Percentiles rank a stretch among this genome's conserved stretches.
phyloP scores from a whole-genome alignment of 1,140 invertebrate species.

The Bombus ignitus region DNA sequence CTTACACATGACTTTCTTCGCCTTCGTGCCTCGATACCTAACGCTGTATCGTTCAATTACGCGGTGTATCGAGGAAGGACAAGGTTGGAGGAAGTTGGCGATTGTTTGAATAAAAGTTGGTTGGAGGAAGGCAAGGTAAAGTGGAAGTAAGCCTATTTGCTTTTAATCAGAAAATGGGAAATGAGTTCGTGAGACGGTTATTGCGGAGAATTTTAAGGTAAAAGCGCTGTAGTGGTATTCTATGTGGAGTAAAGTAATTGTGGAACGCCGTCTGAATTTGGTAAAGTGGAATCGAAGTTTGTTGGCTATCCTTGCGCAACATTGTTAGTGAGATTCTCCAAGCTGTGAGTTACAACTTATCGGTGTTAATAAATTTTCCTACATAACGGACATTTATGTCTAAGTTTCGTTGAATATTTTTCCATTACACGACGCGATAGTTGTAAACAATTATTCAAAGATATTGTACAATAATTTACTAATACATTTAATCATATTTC shows the following conservation, averaged over 20 bases:
- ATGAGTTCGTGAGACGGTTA: background rate
- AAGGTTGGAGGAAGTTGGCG: background rate
- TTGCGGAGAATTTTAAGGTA: background rate
- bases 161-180: background rate
- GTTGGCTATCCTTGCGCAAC: background rate
- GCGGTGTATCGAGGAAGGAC: background rate
- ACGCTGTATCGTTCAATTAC: background rate
- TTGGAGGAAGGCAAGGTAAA: background rate
- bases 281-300: background rate
- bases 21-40: too few species aligned
- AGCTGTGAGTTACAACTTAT: too few species aligned
- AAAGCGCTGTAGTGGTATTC: background rate
- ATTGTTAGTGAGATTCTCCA: background rate
- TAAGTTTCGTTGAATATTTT: too few species aligned
- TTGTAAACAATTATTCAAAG: too few species aligned
- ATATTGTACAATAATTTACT: too few species aligned
- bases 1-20: constrained; percentile 8
- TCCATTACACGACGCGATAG: too few species aligned
- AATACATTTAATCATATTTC: too few species aligned
- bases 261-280: background rate
- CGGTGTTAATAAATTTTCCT: too few species aligned
- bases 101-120: background rate
- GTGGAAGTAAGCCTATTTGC: background rate
- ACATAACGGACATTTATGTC: too few species aligned
- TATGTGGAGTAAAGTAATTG: background rate